phyloP scores from a whole-genome alignment of 2,888 invertebrate genomes.

The Entomobrya multifasciata region DNA sequence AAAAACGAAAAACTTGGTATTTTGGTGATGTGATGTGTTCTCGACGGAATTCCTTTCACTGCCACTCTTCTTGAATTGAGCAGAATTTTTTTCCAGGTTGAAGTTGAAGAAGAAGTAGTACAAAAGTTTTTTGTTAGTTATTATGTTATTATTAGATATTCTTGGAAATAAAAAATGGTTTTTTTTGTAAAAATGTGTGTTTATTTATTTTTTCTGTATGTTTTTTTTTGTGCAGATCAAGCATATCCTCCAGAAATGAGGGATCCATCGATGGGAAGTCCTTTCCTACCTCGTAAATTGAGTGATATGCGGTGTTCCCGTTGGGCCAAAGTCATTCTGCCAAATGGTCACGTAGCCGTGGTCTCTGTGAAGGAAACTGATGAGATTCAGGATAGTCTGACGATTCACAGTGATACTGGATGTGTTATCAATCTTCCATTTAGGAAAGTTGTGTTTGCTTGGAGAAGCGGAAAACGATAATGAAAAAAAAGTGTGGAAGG shows the following conservation, averaged over 20 bases:
- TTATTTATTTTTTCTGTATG: background rate
- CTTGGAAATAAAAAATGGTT: too few species aligned
- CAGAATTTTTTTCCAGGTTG: background rate
- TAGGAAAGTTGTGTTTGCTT: constrained; percentile 79
- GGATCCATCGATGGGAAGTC: constrained; percentile 78
- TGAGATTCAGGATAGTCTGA: constrained; percentile 77
- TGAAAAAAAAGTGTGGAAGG: background rate
- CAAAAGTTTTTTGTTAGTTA: too few species aligned
- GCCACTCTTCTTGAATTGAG: background rate
- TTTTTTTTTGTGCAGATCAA: constrained; percentile 57
- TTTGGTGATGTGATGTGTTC: background rate
- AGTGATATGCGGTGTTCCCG: constrained; percentile 78
- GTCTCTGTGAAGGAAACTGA: constrained; percentile 79
- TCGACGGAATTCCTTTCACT: constrained; percentile 20
- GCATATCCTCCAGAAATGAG: constrained; percentile 71
- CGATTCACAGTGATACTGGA: constrained; percentile 78
- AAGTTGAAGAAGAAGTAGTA: too few species aligned
- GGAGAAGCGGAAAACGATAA: constrained; percentile 74
- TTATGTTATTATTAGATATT: too few species aligned
- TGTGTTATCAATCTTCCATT: constrained; percentile 78
- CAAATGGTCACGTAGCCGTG: constrained; percentile 78
- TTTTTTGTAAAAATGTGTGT: background rate
- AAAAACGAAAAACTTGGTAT: background rate
- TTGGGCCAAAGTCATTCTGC: constrained; percentile 79
- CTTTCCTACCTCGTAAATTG: constrained; percentile 78